Evolutionary conservation across 2,888 invertebrate genomes (phyloP).

Genomic region (Penaeus monodon): DNA sequence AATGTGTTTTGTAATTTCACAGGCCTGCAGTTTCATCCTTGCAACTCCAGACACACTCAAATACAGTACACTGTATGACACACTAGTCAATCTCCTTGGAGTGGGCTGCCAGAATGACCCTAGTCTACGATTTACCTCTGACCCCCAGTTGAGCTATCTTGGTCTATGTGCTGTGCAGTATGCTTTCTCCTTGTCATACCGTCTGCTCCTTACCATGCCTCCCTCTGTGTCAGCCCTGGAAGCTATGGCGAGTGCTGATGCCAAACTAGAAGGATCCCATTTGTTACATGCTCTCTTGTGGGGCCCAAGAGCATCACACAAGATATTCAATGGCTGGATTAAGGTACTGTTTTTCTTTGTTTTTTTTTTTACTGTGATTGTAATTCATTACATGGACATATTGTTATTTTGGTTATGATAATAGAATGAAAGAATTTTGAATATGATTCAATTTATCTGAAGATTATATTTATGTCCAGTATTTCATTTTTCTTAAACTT

Average conservation of each 20-base stretch:
- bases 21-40: conserved; percentile 92
- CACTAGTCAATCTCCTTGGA: conserved; percentile 85
- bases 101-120: conserved; percentile 79
- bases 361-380: not conserved
- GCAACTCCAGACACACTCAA: conserved; percentile 92
- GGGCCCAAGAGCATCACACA: conserved; percentile 88
- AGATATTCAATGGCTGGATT: conserved; percentile 88
- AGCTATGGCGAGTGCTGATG: conserved; percentile 73
- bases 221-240: conserved; percentile 89
- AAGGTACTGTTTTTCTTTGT: conserved; percentile 71
- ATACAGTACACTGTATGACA: conserved; percentile 87
- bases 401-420: not conserved
- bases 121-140: conserved; percentile 37
- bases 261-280: conserved; percentile 78
- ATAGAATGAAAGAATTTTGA: not conserved
- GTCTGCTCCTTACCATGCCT: conserved; percentile 86
- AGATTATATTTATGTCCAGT: not conserved
- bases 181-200: conserved; percentile 89
- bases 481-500: no score
- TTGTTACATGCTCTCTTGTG: conserved; percentile 88
- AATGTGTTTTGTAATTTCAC: conserved; percentile 56
- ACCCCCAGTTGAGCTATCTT: conserved; percentile 59
- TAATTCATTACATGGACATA: not conserved
- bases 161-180: conserved; percentile 86
- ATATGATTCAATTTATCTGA: not conserved